A percentile compares a stretch with the other conserved stretches of the same genome.
phyloP scores from a whole-genome alignment of 2,797 vertebrate species.

The Notamacropus eugenii region DNA sequence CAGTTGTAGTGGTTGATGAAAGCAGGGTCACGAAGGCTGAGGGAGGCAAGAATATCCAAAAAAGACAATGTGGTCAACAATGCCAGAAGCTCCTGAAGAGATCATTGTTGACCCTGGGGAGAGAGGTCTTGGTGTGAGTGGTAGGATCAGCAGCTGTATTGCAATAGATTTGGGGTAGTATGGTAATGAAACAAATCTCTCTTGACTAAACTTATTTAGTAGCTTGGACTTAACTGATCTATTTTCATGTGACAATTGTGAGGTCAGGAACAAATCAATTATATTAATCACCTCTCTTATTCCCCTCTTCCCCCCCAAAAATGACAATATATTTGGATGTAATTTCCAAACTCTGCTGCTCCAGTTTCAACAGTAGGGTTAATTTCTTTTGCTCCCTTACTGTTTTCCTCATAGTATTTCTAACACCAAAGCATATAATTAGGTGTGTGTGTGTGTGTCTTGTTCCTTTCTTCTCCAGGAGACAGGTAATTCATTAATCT shows the following conservation, averaged over 20 bases:
- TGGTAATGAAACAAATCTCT: background rate
- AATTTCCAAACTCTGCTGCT: constrained; percentile 31
- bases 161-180: background rate
- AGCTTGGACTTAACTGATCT: background rate
- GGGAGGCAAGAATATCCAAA: background rate
- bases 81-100: background rate
- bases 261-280: constrained; percentile 51
- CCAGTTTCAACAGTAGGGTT: constrained; percentile 53
- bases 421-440: constrained; percentile 63
- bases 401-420: constrained; percentile 68
- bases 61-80: background rate
- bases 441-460: constrained; percentile 54
- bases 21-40: background rate
- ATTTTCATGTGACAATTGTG: constrained; percentile 46
- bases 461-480: constrained; percentile 64
- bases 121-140: background rate
- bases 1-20: background rate
- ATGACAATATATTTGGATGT: constrained; percentile 41
- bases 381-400: constrained; percentile 58
- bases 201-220: constrained; percentile 30
- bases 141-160: background rate
- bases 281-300: background rate
- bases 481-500: constrained; percentile 72
- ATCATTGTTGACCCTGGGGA: background rate
- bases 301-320: background rate